These are phyloP conservation scores for Acanthosepion esculentum DNA, from an alignment of 2,888 invertebrate species.

Conservation along the genomic window DNA sequence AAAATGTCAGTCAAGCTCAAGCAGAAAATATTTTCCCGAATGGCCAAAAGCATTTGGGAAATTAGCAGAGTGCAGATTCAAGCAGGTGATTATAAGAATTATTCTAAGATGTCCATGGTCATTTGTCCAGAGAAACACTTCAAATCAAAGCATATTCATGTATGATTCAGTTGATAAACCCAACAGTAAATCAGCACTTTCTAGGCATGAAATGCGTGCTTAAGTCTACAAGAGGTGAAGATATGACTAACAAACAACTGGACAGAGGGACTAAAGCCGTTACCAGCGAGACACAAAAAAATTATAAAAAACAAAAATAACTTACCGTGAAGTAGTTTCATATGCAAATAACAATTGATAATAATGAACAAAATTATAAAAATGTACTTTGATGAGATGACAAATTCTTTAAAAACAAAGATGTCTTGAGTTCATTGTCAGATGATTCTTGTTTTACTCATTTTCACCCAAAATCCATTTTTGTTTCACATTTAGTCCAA, in stretches of 20 bases:
- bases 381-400: not conserved
- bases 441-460: not conserved
- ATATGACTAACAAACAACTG: constrained; percentile 33
- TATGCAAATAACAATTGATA: constrained; percentile 22
- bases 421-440: not conserved
- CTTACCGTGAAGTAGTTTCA: constrained; percentile 12
- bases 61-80: not conserved
- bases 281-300: constrained; percentile 33
- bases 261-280: constrained; percentile 33
- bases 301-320: not conserved
- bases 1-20: constrained; percentile 13
- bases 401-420: not conserved
- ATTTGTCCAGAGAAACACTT: not conserved
- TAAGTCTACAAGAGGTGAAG: constrained; percentile 2
- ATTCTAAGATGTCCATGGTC: not conserved
- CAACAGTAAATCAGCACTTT: not conserved
- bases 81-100: constrained; percentile 16
- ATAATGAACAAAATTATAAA: not conserved
- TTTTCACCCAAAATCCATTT: too few species aligned
- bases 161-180: not conserved
- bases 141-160: not conserved
- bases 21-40: not conserved
- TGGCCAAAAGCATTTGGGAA: not conserved
- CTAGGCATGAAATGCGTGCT: constrained; percentile 33
- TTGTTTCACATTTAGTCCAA: too few species aligned